Base-by-base conservation (phyloP, 2,888 invertebrate species). In the Tipula vernalis region DNA sequence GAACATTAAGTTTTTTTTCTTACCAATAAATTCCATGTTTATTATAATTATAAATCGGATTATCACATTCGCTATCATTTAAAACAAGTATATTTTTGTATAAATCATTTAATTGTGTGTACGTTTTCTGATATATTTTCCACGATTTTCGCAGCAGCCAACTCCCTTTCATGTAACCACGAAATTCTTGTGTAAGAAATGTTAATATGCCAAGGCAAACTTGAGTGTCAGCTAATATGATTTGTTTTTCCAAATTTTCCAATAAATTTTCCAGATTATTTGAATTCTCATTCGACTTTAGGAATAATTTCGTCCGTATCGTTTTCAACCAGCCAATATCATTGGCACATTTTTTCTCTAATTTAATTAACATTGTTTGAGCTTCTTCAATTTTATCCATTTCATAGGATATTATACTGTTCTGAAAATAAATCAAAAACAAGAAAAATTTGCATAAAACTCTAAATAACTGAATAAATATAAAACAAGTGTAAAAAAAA, bases 371-470 rank as follows among this genome's bases (percentile, higher is more conserved):
- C 8, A 92, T 91, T 87, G 92, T 90, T 87, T 93, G 91, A 1
- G 95, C 94, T 88, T 93, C 91, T 39, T 92, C 92, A 39, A 95
- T 91, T 90, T 94, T 94, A 57, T 94, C 94, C 28, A 95, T 94
- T 90, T 95, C 95, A 90, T 94, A 95, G 10, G 94, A 94, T 93
- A 95, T 94, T 86, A 95, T 89, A 0, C 95, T 95, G 91, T 95
- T 94, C 95, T 95, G 71, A 89, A 84, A 91, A 91, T 87, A 86
- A 87, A 44, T 44, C 10, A 10, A 44, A 6, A 39, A 39, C 39
- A 39, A 6, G 3, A 39, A 39, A 39, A 28, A 28, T 28, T 28
- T 28, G 1, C 28, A 28, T 28, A 28, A 28, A 28, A 28, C 28
- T 28, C 28, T 28, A 28, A 28, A 28, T 28, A 28, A 28, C 28